Base-by-base conservation (phyloP, 2,888 invertebrate species). In the Plebejus melissa region DNA sequence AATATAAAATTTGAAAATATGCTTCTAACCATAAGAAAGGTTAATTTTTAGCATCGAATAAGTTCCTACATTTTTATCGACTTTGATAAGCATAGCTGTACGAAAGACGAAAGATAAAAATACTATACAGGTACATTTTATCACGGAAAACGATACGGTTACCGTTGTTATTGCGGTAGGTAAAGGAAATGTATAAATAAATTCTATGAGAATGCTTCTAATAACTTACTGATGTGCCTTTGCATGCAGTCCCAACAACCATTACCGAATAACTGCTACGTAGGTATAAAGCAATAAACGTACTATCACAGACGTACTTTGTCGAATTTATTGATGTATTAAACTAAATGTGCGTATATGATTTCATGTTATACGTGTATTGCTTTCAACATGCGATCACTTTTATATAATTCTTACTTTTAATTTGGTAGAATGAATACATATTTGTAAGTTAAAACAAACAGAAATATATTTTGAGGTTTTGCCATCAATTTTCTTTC, bases 331-430 rank as follows among this genome's bases (percentile, higher is more conserved):
- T 13, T 36, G 16, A 65, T 65, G 65, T 36, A 36, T 65, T 65
- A 65, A 65, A 65, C 60, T 65, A 65, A 65, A 65, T 13, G 65
- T 65, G 65, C 65, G 32, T 65, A 16, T 65, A 13, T 36, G 60
- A 65, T 65, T 65, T 36, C 60, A 60, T 60, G 60, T 60, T 9
- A 28, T 60, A 22, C 28, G 28, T 60, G 11, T 60, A 60, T 60
- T 11, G 28, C 28, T 60, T 60, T 28, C 9, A 60, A 28, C 60
- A 60, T 28, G 60, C 60, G 28, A 28, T 11, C 4, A 28, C 9
- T 60, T 28, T 32, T 32, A 32, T 32, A 32, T 32, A 32, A 32
- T 32, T 32, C 32, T 32, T 54, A 3, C 54, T 54, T 54, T 54
- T 13, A 54, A 16, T 54, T 54, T 54, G 1, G 54, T 54, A 16